Evolutionary conservation across 2,888 invertebrate genomes (phyloP), one percentile per base, ranked within the genome.

Genomic region (Polyommatus iphigenia): DNA sequence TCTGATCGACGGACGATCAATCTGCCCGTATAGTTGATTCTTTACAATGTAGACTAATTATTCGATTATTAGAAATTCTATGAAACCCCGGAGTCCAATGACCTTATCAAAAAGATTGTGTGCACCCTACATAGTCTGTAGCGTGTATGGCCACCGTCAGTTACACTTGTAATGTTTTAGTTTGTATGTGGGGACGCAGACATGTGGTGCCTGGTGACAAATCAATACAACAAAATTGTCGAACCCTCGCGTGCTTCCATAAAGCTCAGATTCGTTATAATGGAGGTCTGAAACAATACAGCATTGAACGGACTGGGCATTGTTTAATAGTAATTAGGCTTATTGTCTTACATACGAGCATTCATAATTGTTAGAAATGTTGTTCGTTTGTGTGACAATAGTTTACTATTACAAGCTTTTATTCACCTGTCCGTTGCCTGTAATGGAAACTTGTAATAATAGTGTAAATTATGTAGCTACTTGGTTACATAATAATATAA

Each of bases 221-320:
- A 71, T 71, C 71, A 18, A 71, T 71, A 71, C 7, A n/a, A 59
- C 8, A 71, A 71, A 71, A 71, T 71, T 71, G 29, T 71, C 36
- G n/a, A 71, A 36, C 71, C 36, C 7, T 32, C 24, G 71, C 36
- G 32, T 71, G 71, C 32, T 18, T 36, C 18, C 32, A 62, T 10
- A 59, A 24, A 24, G 62, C 24, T 62, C 24, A 20, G 24, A 24
- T 24, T 62, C 24, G 20, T 24, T 62, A 62, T 62, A 62, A 62
- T 62, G 24, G 24, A 62, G 62, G 3, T 4, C 62, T 24, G 24
- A 24, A 62, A 62, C 62, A 62, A 24, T 62, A 62, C 20, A 24
- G 59, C 8, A 59, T 3, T 8, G 59, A 59, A 20, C 20, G 20
- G 10, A 59, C 59, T 59, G 62, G 20, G 62, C 62, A 20, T 62